A percentile compares a stretch with the other conserved stretches of the same genome.
phyloP scores from a whole-genome alignment of 1,140 invertebrate species.

The Venturia canescens region DNA sequence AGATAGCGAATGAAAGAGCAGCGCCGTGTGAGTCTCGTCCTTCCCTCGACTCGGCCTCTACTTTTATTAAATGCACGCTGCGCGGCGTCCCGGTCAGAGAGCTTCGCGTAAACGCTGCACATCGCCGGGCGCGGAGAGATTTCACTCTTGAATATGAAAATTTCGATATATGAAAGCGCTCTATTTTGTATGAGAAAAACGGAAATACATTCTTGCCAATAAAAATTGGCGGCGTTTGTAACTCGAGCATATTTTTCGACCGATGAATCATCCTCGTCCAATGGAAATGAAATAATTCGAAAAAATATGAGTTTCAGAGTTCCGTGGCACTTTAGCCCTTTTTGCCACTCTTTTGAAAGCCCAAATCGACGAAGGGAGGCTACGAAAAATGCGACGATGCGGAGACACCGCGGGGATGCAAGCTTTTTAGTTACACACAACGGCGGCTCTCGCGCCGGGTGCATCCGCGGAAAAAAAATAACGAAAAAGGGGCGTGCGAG shows the following conservation, averaged over 20 bases:
- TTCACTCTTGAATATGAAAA: no score
- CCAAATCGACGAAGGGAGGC: background rate
- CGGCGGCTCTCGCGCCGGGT: background rate
- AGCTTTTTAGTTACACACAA: slow-evolving; percentile 1
- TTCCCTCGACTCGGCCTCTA: background rate
- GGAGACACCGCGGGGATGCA: slow-evolving; percentile 15
- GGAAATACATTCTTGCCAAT: no score
- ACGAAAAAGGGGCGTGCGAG: background rate
- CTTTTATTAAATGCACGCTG: background rate
- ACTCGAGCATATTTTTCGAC: no score
- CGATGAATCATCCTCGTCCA: no score
- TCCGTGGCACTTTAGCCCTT: background rate
- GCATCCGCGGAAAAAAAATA: slow-evolving; percentile 20
- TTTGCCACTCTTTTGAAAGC: slow-evolving; percentile 6
- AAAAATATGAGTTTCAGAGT: no score
- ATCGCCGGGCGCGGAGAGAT: no score
- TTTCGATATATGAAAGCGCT: no score
- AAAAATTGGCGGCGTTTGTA: no score
- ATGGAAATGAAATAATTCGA: no score
- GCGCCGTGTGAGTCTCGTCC: background rate
- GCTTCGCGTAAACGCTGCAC: background rate
- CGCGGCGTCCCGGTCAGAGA: background rate
- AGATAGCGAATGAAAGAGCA: slow-evolving; percentile 10
- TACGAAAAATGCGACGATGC: background rate
- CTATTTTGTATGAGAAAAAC: no score